Percentiles rank a stretch among this genome's conserved stretches.
phyloP scores from a whole-genome alignment of 92 coral and sea anemone species.

The Micromussa lordhowensis region DNA sequence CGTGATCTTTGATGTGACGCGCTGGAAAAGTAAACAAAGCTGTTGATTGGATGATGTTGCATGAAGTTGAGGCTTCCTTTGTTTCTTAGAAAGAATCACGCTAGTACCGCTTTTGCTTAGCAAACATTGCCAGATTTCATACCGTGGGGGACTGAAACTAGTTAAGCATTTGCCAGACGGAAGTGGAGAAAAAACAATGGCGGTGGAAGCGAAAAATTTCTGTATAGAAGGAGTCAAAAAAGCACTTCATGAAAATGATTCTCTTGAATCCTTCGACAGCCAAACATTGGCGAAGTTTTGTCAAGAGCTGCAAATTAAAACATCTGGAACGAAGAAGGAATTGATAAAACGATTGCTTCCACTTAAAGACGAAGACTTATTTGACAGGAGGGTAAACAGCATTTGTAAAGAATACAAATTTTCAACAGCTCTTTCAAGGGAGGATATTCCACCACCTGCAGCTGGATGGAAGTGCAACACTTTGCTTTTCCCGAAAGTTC shows the following conservation, averaged over 20 bases:
- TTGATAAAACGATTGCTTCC: slow-evolving; percentile 25
- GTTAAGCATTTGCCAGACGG: slow-evolving; percentile 38
- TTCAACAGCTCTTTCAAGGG: too few species aligned
- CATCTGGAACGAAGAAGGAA: slow-evolving; percentile 32
- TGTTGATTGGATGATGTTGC: slow-evolving; percentile 2
- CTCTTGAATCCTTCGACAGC: slow-evolving; percentile 10
- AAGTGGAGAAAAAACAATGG: slow-evolving; percentile 26
- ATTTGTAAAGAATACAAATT: too few species aligned
- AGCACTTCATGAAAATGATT: neutral
- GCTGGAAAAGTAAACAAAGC: neutral
- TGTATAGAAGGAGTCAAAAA: slow-evolving; percentile 15
- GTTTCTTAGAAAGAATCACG: too few species aligned
- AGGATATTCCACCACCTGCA: too few species aligned
- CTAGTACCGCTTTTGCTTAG: too few species aligned
- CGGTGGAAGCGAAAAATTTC: slow-evolving; percentile 7
- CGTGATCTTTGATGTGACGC: neutral
- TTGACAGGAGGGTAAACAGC: too few species aligned
- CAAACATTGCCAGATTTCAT: slow-evolving; percentile 38
- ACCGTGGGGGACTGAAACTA: slow-evolving; percentile 44
- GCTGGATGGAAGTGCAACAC: too few species aligned
- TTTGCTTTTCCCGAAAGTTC: slow-evolving; percentile 37
- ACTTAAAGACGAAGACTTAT: slow-evolving; percentile 31
- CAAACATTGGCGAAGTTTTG: slow-evolving; percentile 18
- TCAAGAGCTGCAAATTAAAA: slow-evolving; percentile 22
- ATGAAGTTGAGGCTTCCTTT: neutral